Percentiles rank a stretch among this genome's conserved stretches.
These are phyloP conservation scores for Pseudorhombus dupliciocellatus DNA, from an alignment of 2,113 vertebrate species.

Conservation along the genomic window DNA sequence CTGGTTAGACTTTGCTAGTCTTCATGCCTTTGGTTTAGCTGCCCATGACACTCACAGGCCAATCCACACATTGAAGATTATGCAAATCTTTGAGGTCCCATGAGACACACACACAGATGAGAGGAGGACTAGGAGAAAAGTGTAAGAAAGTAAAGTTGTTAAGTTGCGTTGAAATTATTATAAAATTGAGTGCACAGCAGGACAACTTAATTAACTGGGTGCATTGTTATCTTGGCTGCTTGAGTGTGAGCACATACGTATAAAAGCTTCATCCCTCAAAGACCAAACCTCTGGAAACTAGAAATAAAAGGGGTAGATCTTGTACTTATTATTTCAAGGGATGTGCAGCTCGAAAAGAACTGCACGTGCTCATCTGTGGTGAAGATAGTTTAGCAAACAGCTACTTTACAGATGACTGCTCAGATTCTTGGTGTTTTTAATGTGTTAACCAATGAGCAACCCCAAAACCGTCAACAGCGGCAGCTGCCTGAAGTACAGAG, in stretches of 20 bases:
- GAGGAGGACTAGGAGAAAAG: too few species aligned
- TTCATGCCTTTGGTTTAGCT: too few species aligned
- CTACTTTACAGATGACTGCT: constrained; percentile 22
- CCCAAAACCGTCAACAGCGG: constrained; percentile 17
- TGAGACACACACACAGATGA: too few species aligned
- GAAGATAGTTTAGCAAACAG: constrained; percentile 2
- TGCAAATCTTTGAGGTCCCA: too few species aligned
- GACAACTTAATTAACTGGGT: too few species aligned
- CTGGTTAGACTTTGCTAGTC: too few species aligned
- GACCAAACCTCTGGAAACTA: constrained; percentile 25
- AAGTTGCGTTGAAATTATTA: too few species aligned
- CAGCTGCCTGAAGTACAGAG: not conserved
- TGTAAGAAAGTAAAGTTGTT: too few species aligned
- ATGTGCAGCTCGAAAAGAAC: constrained; percentile 12
- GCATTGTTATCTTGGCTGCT: not conserved
- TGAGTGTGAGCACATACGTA: not conserved
- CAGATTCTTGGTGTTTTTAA: constrained; percentile 17
- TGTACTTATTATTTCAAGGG: constrained; percentile 20
- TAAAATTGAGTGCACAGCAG: too few species aligned
- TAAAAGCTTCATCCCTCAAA: constrained; percentile 6
- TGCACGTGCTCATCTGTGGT: constrained; percentile 13
- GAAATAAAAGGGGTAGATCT: constrained; percentile 17
- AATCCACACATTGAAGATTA: too few species aligned
- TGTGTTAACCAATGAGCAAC: constrained; percentile 28
- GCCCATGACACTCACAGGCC: too few species aligned